Evolutionary conservation across 2,113 vertebrate genomes (phyloP), one percentile per base, ranked within the genome.

Genomic region (Cygnus buccinator): DNA sequence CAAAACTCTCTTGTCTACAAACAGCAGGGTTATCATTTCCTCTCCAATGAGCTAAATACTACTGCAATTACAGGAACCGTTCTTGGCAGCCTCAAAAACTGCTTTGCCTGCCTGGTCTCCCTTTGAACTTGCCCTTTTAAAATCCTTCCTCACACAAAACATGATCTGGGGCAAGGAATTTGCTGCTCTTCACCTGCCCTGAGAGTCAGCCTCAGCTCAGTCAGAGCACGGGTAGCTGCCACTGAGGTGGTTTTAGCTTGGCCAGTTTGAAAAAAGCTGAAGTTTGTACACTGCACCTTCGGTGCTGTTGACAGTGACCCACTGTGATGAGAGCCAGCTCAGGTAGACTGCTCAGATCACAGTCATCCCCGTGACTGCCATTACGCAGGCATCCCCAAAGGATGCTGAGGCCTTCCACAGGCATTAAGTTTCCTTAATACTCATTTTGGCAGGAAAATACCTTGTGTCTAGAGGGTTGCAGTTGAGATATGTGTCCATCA

Each of bases 91-190:
- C 59, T 92, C 67, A 88, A 80, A 75, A 2, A 1, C 20, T 0
- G 26, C 33, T 66, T 82, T 65, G 66, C 33, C 70, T 93, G 43
- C 68, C 25, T 0, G 0, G 31, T 31, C 43, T 59, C 46, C 37
- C 46, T 89, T 89, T 89, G 77, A 84, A 84, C 58, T 61, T 65
- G 33, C 23, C 44, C 26, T 87, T 89, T 46, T 68, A 72, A 89
- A 76, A 6, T 26, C 33, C 26, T 75, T 71, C 48, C 58, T 78
- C 44, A n/a, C 33, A 79, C 62, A 84, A 87, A 84, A 75, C 15
- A 75, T 28, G 16, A 67, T 65, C n/a, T n/a, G 74, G 17, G 20
- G 5, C 31, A 81, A 87, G 55, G 52, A 82, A 72, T 31, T 4
- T 55, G 13, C 57, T 63, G 57, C 4, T 33, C 44, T 89, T 61